Percentiles rank a stretch among this genome's conserved stretches.
Evolutionary conservation across 2,113 vertebrate species (phyloP).

Genomic region (Panurus biarmicus): DNA sequence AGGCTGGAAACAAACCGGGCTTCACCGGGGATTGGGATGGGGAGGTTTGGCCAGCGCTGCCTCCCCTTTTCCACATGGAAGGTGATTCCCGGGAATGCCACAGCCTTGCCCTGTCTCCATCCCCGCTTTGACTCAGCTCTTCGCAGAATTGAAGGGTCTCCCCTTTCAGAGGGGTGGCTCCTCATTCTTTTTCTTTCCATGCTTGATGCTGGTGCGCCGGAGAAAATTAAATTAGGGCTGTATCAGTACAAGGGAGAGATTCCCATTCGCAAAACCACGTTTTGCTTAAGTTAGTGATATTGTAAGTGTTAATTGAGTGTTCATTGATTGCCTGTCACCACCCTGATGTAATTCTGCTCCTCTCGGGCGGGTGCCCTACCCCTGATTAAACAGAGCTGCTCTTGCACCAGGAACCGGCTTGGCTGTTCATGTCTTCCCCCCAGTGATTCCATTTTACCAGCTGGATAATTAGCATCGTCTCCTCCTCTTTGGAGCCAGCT

Average conservation of each 20-base stretch:
- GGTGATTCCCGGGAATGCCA: neutral
- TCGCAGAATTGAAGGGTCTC: fast-evolving
- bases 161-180: neutral
- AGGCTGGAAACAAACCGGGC: neutral
- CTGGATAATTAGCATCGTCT: conserved; percentile 7
- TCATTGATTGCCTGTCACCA: conserved; percentile 57
- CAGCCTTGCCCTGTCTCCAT: neutral
- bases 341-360: conserved; percentile 42
- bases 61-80: neutral
- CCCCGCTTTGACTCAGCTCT: fast-evolving
- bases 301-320: conserved; percentile 62
- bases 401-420: neutral
- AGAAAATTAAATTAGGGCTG: neutral
- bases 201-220: neutral
- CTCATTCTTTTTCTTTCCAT: neutral
- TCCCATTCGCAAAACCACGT: neutral
- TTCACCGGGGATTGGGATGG: neutral
- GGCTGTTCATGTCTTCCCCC: neutral
- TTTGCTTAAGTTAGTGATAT: conserved; percentile 61
- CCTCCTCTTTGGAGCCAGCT: conserved; percentile 10
- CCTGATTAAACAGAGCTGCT: neutral
- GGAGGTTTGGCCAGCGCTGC: neutral
- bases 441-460: conserved; percentile 9
- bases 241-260: neutral
- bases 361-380: neutral